phyloP scores from a whole-genome alignment of 1,140 invertebrate species.

The Orchestia grillus region DNA sequence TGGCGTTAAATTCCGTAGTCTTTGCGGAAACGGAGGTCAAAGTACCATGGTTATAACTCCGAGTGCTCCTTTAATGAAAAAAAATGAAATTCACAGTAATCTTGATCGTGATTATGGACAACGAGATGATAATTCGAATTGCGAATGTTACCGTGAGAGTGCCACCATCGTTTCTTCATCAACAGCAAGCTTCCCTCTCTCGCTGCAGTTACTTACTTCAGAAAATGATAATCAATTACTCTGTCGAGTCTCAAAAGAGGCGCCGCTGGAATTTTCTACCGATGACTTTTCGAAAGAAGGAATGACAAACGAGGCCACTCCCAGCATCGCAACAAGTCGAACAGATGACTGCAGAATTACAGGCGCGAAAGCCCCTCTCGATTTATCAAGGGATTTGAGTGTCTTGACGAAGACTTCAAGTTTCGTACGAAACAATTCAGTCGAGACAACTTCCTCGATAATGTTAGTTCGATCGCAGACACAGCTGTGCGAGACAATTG shows the following conservation, averaged over 20 bases:
- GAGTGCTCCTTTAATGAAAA: neutral
- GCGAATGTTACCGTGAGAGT: neutral
- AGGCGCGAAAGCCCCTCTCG: constrained; percentile 17
- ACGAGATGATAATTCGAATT: neutral
- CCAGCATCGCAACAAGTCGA: constrained; percentile 47
- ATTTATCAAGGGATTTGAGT: constrained; percentile 49
- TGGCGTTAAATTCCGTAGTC: neutral
- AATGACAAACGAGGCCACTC: constrained; percentile 42
- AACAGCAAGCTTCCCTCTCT: neutral
- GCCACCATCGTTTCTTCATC: neutral
- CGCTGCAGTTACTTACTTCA: neutral
- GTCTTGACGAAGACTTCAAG: constrained; percentile 29
- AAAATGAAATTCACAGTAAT: neutral
- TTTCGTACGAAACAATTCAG: constrained; percentile 29
- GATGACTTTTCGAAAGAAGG: constrained; percentile 46
- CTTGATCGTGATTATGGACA: neutral
- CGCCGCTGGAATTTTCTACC: constrained; percentile 20
- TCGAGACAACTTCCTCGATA: constrained; percentile 18
- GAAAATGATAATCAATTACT: constrained; percentile 42
- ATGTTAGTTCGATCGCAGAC: constrained; percentile 37
- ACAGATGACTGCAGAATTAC: constrained; percentile 47
- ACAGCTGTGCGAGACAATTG: neutral
- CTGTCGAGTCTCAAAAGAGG: constrained; percentile 30
- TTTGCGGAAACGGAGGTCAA: neutral
- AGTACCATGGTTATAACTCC: neutral